Evolutionary conservation across 1,140 invertebrate species (phyloP), one percentile per base, ranked within the genome.

Genomic region (Reticulitermes speratus): DNA sequence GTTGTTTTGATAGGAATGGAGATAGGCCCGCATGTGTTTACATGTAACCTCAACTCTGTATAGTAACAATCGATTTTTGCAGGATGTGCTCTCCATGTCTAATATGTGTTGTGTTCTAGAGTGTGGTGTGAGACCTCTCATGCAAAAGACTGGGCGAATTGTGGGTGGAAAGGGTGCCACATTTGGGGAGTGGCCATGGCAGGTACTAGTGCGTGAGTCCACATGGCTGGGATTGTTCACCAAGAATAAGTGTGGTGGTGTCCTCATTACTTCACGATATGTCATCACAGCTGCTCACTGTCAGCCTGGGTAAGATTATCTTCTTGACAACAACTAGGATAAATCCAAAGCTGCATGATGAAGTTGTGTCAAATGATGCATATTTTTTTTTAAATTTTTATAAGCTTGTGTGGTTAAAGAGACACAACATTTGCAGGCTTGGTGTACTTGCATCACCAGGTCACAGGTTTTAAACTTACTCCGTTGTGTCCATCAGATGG

Each of bases 191-290:
- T 98, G 96, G 94, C 97, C 97, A 0, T 98, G 97, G 97, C 97
- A 98, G 90, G 97, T 97, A 5, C 91, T 98, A 32, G 96, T 98
- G 0, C 93, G 97, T 85, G 97, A 98, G 91, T 96, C 97, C 12
- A 97, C 97, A 0, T 98, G 97, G 97, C 91, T 98, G 69, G 97
- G 97, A 5, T 93, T 98, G 1, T 98, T 98, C 90, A 97, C 97
- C n/a, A 98, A 98, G 90, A 98, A 98, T 90, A 98, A 98, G 91
- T 98, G 97, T 90, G 97, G 97, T 21, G 97, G 97, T 55, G 97
- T 98, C 0, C 93, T 98, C 7, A 97, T 97, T 88, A 96, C 96
- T 16, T 95, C 94, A 86, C 94, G 94, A 90, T 97, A 95, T 89
- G 97, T 98, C 9, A 95, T 97, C 86, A 98, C 97, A 0, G 97